phyloP scores from a whole-genome alignment of 2,888 invertebrate species.

The Epistrophe grossulariae region DNA sequence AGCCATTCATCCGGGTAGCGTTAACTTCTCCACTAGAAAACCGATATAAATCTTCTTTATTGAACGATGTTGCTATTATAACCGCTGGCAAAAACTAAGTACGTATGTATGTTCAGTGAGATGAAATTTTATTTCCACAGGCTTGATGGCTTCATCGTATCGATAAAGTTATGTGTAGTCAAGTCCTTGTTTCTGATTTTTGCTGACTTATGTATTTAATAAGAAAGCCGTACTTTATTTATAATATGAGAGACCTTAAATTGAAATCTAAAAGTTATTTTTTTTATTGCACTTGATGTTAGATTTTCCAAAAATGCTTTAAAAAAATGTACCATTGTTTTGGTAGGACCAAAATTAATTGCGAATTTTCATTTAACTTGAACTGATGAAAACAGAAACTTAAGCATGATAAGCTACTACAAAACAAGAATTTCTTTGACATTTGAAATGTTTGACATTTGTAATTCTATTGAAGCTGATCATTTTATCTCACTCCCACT shows the following conservation, averaged over 20 bases:
- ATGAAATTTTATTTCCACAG: neutral
- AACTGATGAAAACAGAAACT: too few relatives aligned
- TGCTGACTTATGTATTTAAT: neutral
- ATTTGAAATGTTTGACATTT: too few relatives aligned
- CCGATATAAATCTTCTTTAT: neutral
- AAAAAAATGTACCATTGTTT: too few relatives aligned
- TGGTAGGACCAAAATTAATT: too few relatives aligned
- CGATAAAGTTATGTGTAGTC: neutral
- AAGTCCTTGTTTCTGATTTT: neutral
- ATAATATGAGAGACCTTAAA: neutral
- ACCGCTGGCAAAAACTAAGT: neutral
- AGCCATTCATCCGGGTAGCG: conserved; percentile 6
- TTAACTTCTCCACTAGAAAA: neutral
- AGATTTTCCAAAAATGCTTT: too few relatives aligned
- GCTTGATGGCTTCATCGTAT: neutral
- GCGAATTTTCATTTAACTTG: too few relatives aligned
- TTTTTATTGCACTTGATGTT: too few relatives aligned
- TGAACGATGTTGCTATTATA: neutral
- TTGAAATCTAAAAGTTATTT: too few relatives aligned
- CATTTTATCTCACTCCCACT: too few relatives aligned
- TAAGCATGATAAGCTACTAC: too few relatives aligned
- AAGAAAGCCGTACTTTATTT: neutral
- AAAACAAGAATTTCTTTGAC: too few relatives aligned
- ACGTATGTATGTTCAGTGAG: neutral
- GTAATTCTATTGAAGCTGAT: too few relatives aligned